Conservation (phyloP, 2,113 vertebrate genomes). For the Protobothrops flavoviridis region DNA sequence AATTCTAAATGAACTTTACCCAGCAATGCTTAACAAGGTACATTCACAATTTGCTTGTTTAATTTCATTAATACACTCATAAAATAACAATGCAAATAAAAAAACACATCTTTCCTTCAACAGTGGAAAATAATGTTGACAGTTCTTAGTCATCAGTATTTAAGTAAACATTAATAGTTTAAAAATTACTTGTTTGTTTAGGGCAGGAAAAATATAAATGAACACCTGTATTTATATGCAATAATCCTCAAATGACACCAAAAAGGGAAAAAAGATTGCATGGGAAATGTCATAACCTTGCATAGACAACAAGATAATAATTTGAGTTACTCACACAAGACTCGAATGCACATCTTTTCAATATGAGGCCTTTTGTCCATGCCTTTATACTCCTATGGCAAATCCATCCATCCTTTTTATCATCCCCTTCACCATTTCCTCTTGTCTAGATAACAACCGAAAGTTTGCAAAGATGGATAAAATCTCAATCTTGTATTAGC, state of each 20-base stretch:
- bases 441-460: neutral
- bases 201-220: neutral
- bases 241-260: neutral
- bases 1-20: conserved; percentile 16
- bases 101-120: neutral
- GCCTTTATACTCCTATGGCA: too few species aligned
- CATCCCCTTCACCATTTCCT: neutral
- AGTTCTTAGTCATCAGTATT: neutral
- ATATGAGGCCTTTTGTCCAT: neutral
- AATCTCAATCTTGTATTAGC: neutral
- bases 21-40: neutral
- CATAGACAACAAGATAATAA: neutral
- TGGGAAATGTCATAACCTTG: neutral
- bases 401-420: neutral
- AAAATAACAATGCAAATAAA: neutral
- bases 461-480: neutral
- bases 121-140: neutral
- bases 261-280: neutral
- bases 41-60: neutral
- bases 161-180: neutral
- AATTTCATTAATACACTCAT: neutral
- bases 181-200: neutral
- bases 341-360: neutral
- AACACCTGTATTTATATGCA: neutral
- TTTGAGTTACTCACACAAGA: neutral